A percentile compares a stretch with the other conserved stretches of the same genome.
Conservation (phyloP, 2,797 vertebrate species). For the Tamandua tetradactyla region DNA sequence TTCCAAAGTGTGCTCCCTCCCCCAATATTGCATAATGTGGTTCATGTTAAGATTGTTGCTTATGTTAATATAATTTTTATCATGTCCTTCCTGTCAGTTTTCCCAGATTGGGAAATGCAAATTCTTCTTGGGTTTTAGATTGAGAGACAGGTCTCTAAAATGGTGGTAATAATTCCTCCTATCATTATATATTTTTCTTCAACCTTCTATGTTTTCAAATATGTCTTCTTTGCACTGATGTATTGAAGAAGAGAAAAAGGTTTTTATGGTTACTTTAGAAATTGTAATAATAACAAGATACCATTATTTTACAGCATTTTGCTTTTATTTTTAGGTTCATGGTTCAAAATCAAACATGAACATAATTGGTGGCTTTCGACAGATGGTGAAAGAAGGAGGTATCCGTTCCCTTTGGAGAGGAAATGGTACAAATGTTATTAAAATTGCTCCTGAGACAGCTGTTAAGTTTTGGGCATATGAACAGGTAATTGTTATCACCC, state of each 20-base stretch:
- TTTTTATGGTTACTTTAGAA: neutral
- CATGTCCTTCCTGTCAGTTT: neutral
- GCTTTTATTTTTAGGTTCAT: slow-evolving; percentile 89
- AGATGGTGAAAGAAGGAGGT: slow-evolving; percentile 96
- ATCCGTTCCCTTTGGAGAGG: slow-evolving; percentile 93
- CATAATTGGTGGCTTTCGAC: slow-evolving; percentile 91
- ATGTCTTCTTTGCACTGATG: neutral
- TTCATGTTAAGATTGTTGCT: neutral
- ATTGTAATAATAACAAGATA: neutral
- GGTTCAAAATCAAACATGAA: slow-evolving; percentile 93
- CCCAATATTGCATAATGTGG: neutral
- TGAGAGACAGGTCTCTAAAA: neutral
- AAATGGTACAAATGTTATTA: slow-evolving; percentile 95
- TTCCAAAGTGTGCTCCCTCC: neutral
- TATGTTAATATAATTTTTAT: neutral
- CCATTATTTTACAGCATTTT: slow-evolving; percentile 9
- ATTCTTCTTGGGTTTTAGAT: slow-evolving; percentile 16
- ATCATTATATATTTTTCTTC: neutral
- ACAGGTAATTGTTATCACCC: slow-evolving; percentile 86
- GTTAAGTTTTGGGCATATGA: slow-evolving; percentile 98
- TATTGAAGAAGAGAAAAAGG: neutral
- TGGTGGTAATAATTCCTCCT: neutral
- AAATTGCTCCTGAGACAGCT: slow-evolving; percentile 96
- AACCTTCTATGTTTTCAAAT: slow-evolving; percentile 8
- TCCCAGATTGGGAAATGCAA: neutral